Conservation (phyloP, 2,113 vertebrate species). For the Mola mola region DNA sequence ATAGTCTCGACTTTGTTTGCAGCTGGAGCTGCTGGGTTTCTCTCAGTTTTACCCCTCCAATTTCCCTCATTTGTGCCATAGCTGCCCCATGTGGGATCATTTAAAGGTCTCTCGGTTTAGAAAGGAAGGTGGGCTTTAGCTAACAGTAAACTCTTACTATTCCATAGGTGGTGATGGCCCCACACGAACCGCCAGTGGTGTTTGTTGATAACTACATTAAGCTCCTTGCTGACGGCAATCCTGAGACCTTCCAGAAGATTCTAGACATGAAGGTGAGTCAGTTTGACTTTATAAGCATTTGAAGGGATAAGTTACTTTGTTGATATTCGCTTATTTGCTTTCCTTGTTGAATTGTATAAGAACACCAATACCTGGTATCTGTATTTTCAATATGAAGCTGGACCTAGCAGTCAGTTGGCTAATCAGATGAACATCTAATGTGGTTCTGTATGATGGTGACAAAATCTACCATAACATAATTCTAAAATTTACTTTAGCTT, state of each 20-base stretch:
- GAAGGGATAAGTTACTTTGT: too few species aligned
- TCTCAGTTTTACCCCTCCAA: slow-evolving; percentile 31
- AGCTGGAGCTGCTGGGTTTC: slow-evolving; percentile 27
- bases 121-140: slow-evolving; percentile 12
- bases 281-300: too few species aligned
- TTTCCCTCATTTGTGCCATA: slow-evolving; percentile 28
- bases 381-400: too few species aligned
- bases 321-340: too few species aligned
- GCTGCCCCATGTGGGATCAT: slow-evolving; percentile 70
- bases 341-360: too few species aligned
- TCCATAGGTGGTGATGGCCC: slow-evolving; percentile 96
- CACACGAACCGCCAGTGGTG: slow-evolving; percentile 91
- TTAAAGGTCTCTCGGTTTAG: slow-evolving; percentile 58
- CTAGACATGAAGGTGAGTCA: slow-evolving; percentile 97
- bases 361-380: too few species aligned
- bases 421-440: too few species aligned
- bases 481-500: too few species aligned
- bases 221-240: slow-evolving; percentile 94
- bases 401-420: too few species aligned
- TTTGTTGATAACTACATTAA: slow-evolving; percentile 99
- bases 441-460: too few species aligned
- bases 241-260: slow-evolving; percentile 99
- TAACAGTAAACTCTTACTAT: slow-evolving; percentile 31
- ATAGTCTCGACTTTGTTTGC: slow-evolving; percentile 51
- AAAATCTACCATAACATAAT: too few species aligned